Percentiles rank a stretch among this genome's conserved stretches.
Conservation (phyloP, 2,888 invertebrate genomes). For the Synanthedon andrenaeformis region DNA sequence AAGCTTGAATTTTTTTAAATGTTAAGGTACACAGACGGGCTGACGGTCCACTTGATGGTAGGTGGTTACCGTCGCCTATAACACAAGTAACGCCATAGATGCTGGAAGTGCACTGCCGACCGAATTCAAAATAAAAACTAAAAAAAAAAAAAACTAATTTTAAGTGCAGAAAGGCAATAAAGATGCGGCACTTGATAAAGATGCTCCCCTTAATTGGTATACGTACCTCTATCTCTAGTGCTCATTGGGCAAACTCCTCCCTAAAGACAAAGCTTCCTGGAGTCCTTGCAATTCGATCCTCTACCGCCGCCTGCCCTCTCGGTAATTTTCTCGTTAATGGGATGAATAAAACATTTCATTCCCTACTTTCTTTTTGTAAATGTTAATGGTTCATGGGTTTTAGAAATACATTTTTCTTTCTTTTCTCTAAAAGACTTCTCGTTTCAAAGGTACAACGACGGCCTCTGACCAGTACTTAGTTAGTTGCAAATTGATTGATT, state of each 20-base stretch:
- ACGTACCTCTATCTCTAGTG: slow-evolving; percentile 44
- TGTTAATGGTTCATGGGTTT: slow-evolving; percentile 68
- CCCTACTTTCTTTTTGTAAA: slow-evolving; percentile 68
- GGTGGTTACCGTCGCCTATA: too few relatives aligned
- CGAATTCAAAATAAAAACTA: too few relatives aligned
- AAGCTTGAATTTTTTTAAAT: too few relatives aligned
- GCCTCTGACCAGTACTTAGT: slow-evolving; percentile 11
- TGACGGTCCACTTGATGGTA: too few relatives aligned
- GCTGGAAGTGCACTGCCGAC: too few relatives aligned
- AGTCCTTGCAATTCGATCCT: slow-evolving; percentile 65
- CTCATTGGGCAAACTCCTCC: slow-evolving; percentile 57
- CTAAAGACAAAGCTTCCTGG: slow-evolving; percentile 57
- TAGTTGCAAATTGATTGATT: slow-evolving; percentile 9
- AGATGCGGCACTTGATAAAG: slow-evolving; percentile 18
- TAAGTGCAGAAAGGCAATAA: too few relatives aligned
- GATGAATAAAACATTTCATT: slow-evolving; percentile 71
- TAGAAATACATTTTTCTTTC: slow-evolving; percentile 54
- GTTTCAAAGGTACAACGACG: slow-evolving; percentile 18
- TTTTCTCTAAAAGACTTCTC: slow-evolving; percentile 21
- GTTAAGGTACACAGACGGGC: too few relatives aligned
- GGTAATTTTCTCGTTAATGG: slow-evolving; percentile 69
- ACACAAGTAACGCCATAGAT: too few relatives aligned
- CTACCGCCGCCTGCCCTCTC: slow-evolving; percentile 44
- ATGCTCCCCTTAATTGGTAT: slow-evolving; percentile 49
- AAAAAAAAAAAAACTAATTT: too few relatives aligned